Evolutionary conservation across 2,888 invertebrate genomes (phyloP), one percentile per base, ranked within the genome.

Genomic region (Andrena camellia): DNA sequence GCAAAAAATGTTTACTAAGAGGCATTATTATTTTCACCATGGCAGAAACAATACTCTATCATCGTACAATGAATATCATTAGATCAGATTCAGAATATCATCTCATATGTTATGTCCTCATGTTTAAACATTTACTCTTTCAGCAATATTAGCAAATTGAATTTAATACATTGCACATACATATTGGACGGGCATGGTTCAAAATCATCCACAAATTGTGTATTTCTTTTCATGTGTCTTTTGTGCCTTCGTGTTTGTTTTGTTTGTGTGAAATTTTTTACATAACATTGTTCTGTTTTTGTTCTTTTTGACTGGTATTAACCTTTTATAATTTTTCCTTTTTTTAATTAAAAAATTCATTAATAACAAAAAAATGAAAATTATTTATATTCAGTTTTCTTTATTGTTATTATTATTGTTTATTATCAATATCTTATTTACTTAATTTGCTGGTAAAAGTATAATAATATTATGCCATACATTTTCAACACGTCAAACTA

Each of bases 181-280:
- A 78, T n/a, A 48, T 71, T 70, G 26, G 48, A 73, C 57, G 82
- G 76, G 71, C 72, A 78, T 77, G 80, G 81, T 81, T 70, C 50
- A 72, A 62, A 66, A 78, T 81, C 60, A 82, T 81, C 71, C 70
- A 63, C 35, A 29, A 71, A 33, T 62, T 71, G 17, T 72, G 42
- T 17, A 10, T 82, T 62, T 62, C 20, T 66, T 23, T 75, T 82
- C 33, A 63, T 66, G 42, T 66, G 64, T 73, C 54, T 66, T 63
- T 77, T 64, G 50, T 86, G 13, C 57, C 23, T 33, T 26, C 72
- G 66, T 54, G 54, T 63, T 50, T 68, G 48, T 72, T 48, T 33
- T 48, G 67, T 79, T 76, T 59, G 29, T 70, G 31, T 66, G 10
- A 31, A 50, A 48, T 42, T 63, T 74, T 4, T 42, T 59, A 26